Evolutionary conservation across 2,888 invertebrate species (phyloP).

Genomic region (Taphrorychus bicolor): DNA sequence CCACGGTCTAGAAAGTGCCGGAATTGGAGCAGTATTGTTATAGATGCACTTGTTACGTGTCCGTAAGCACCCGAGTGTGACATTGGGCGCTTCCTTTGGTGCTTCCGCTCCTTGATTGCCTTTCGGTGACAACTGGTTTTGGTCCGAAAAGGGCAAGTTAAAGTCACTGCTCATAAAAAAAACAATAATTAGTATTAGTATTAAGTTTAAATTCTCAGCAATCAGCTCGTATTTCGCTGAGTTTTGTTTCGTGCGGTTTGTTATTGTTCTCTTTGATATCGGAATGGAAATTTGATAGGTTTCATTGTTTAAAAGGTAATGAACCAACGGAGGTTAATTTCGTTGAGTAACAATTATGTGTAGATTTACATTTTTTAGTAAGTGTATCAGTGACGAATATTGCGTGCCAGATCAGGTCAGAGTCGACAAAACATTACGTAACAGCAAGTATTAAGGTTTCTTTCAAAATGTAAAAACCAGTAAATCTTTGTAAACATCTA

Average conservation of each 20-base stretch:
- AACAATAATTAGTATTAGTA: background rate
- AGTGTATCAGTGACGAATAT: no score
- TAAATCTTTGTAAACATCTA: no score
- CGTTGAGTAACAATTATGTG: no score
- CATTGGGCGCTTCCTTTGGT: constrained; percentile 26
- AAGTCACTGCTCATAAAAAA: background rate
- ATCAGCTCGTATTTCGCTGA: background rate
- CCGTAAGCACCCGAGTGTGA: constrained; percentile 16
- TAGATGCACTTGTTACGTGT: constrained; percentile 21
- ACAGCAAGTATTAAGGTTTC: no score
- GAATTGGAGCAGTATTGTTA: constrained; percentile 35
- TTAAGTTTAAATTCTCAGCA: background rate
- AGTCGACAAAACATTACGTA: no score
- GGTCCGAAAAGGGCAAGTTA: no score
- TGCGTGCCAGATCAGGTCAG: no score
- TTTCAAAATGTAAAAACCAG: no score
- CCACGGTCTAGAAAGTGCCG: constrained; percentile 35
- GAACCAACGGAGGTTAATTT: no score
- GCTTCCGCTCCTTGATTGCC: constrained; percentile 15
- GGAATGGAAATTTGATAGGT: no score
- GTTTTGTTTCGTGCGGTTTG: background rate
- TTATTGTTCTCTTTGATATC: background rate
- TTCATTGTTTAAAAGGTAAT: no score
- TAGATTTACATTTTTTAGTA: no score
- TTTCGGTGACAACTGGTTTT: constrained; percentile 1